phyloP scores from a whole-genome alignment of 2,888 invertebrate genomes.

The Diarsia dahlii region DNA sequence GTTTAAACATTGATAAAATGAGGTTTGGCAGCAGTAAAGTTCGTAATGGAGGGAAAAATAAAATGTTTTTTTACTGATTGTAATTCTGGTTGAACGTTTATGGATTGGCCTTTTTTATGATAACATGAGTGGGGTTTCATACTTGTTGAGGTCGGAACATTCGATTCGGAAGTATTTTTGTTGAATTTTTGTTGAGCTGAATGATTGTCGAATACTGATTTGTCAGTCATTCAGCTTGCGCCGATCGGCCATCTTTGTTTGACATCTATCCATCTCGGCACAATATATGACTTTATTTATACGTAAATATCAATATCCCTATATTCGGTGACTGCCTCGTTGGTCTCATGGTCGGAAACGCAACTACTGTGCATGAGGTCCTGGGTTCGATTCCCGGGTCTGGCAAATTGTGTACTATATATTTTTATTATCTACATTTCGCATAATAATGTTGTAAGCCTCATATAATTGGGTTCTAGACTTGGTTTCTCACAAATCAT shows the following conservation, averaged over 20 bases:
- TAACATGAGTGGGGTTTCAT: not conserved
- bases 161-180: not conserved
- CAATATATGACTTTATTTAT: too few relatives aligned
- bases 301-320: not conserved
- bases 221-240: too few relatives aligned
- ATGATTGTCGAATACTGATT: too few relatives aligned
- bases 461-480: not conserved
- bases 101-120: constrained; percentile 10
- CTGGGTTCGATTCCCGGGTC: too few relatives aligned
- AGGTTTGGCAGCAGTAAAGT: constrained; percentile 37
- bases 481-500: not conserved
- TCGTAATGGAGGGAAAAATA: constrained; percentile 37
- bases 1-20: constrained; percentile 62
- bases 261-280: too few relatives aligned
- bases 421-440: too few relatives aligned
- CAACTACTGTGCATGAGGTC: too few relatives aligned
- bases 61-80: constrained; percentile 14
- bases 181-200: too few relatives aligned
- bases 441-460: too few relatives aligned
- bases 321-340: not conserved
- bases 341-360: too few relatives aligned
- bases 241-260: too few relatives aligned
- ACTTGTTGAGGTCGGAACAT: not conserved
- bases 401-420: too few relatives aligned
- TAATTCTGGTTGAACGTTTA: constrained; percentile 7